A percentile compares a stretch with the other conserved stretches of the same genome.
These are phyloP conservation scores for Catalaphyllia jardinei DNA, from an alignment of 64 coral and sea anemone genomes.

Conservation along the genomic window DNA sequence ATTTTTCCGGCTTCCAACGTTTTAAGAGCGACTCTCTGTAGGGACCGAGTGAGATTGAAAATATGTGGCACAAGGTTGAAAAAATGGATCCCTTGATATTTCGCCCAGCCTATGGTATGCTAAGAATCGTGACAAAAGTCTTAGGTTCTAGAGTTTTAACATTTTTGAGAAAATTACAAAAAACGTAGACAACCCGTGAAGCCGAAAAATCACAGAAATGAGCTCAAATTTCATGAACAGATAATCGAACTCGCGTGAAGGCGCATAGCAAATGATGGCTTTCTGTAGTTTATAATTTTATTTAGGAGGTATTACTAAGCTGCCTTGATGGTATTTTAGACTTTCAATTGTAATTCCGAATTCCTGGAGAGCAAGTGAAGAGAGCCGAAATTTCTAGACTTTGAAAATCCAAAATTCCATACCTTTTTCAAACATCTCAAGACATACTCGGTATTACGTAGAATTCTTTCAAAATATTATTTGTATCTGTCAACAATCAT, in stretches of 20 bases:
- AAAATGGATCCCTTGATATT: too few species aligned
- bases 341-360: too few species aligned
- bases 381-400: constrained; percentile 23
- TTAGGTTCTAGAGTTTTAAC: constrained; percentile 45
- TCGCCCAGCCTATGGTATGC: constrained; percentile 42
- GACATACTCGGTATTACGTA: constrained; percentile 50
- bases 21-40: too few species aligned
- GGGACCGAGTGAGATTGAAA: too few species aligned
- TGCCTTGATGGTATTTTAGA: too few species aligned
- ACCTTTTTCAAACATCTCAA: constrained; percentile 40
- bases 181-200: background rate
- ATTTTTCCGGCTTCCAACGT: too few species aligned
- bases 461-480: constrained; percentile 46
- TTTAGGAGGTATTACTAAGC: too few species aligned
- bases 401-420: constrained; percentile 45
- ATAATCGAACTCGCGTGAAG: constrained; percentile 24
- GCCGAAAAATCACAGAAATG: constrained; percentile 35
- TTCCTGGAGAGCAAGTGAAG: too few species aligned
- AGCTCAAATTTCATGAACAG: constrained; percentile 30
- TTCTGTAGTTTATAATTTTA: constrained; percentile 1
- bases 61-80: too few species aligned
- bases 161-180: constrained; percentile 29
- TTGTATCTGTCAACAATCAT: too few species aligned
- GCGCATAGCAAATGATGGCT: constrained; percentile 17
- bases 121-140: constrained; percentile 46